Percentiles rank a stretch among this genome's conserved stretches.
Evolutionary conservation across 2,888 invertebrate species (phyloP).

Genomic region (Ochropleura leucogaster): DNA sequence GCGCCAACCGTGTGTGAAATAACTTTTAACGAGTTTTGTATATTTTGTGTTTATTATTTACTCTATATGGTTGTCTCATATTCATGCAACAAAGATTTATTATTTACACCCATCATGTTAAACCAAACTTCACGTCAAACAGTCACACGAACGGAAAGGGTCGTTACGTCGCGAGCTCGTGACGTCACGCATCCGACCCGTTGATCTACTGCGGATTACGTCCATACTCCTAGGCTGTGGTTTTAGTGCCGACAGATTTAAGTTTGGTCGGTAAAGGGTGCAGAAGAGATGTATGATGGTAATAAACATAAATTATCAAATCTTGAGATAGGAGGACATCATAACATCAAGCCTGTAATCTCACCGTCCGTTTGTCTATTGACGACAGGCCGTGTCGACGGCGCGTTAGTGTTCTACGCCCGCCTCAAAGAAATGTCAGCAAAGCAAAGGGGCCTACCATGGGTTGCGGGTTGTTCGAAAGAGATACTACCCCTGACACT

Average conservation of each 20-base stretch:
- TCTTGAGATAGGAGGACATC: neutral
- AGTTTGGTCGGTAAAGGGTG: conserved; percentile 12
- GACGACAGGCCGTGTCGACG: too few relatives aligned
- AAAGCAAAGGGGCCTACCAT: too few relatives aligned
- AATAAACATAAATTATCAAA: neutral
- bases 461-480: too few relatives aligned
- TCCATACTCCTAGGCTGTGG: conserved; percentile 60
- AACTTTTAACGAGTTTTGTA: too few relatives aligned
- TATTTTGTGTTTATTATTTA: too few relatives aligned
- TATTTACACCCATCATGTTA: conserved; percentile 1
- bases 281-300: conserved; percentile 5
- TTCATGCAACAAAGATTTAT: too few relatives aligned
- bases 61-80: too few relatives aligned
- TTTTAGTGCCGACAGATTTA: conserved; percentile 51
- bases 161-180: conserved; percentile 68
- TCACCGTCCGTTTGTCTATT: too few relatives aligned
- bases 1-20: too few relatives aligned
- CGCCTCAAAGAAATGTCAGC: too few relatives aligned
- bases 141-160: conserved; percentile 63
- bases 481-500: too few relatives aligned
- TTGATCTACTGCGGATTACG: conserved; percentile 77
- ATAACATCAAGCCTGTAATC: neutral
- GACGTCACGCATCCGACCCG: conserved; percentile 73
- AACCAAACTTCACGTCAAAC: conserved; percentile 58
- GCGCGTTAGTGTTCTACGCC: too few relatives aligned